Evolutionary conservation across 2,888 invertebrate species (phyloP), one percentile per base, ranked within the genome.

Genomic region (Acanthosepion esculentum): DNA sequence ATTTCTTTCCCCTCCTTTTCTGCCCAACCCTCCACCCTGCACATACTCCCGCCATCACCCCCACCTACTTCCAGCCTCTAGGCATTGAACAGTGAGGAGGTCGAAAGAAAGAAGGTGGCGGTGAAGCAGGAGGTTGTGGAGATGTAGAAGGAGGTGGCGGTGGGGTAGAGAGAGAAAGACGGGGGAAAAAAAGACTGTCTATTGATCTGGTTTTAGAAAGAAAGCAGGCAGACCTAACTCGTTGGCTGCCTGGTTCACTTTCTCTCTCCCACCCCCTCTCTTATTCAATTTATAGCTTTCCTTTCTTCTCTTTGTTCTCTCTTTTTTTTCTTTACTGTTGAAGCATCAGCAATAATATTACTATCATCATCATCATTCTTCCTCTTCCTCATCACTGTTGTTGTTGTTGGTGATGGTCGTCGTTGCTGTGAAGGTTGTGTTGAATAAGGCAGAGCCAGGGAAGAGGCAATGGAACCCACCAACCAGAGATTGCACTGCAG

Each of bases 41-140:
- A 12, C 78, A 33, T 41, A 41, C n/a, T 15, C 78, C 4, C n/a
- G 15, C 78, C n/a, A 12, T 33, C n/a, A n/a, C n/a, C 33, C n/a
- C n/a, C 78, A 78, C n/a, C 78, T 18, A 78, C 78, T 78, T 78
- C 78, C 78, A 78, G 78, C 78, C 78, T 78, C 78, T 78, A 78
- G 78, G 78, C 78, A 78, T 78, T 78, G 78, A 78, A 78, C 78
- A n/a, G 78, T 33, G 78, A 78, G 78, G 78, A 78, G 78, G 78
- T 78, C 78, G n/a, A 78, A 78, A 78, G 78, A 78, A 78, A 78
- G 78, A 78, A 78, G 78, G 78, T 33, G 78, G 78, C 18, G 78
- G n/a, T 10, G n/a, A n/a, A 78, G 78, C n/a, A 33, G n/a, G n/a
- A 15, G n/a, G n/a, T 29, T 8, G 78, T n/a, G 78, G 29, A 3